Base-by-base conservation (phyloP, 2,797 vertebrate species). In the Mus minutoides region DNA sequence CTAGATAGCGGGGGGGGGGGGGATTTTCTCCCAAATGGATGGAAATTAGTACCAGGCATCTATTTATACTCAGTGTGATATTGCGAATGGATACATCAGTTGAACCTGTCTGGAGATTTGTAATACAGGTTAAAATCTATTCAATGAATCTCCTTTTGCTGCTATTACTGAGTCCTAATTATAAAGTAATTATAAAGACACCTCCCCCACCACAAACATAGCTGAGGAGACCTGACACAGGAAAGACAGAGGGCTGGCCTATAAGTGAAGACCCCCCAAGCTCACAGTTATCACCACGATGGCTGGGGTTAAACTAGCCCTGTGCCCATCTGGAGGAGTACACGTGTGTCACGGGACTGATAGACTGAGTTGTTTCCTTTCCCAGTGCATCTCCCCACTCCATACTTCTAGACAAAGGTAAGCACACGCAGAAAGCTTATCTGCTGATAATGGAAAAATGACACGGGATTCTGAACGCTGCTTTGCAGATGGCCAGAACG, bases 381-480 rank as follows among this genome's bases (percentile, higher is more conserved):
- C 6, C 13, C 75, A 76, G 26, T 16, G 40, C 40, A 14, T 29
- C 60, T 94, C 40, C 85, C 46, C 52, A 29, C 46, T 88, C 54
- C 56, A 29, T 80, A 40, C 92, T 84, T 91, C 92, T 78, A 56
- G 29, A 85, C 62, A 92, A 90, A 91, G 80, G 77, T 31, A 40
- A 93, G 62, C 49, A 78, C 52, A 7, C 22, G n/a, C 83, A 84
- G 84, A 94, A 92, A 96, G 56, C 77, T 82, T 60, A 90, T 60
- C 90, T 69, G 73, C 67, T 14, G 60, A 37, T 86, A 29, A 75
- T 67, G 67, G 43, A 83, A 37, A 34, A 80, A 21, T 26, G 49
- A 76, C 78, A 10, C 2, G 8, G 60, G 54, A 85, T 85, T 77
- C 88, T 29, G 64, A 94, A 49, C 67, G 91, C 67, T 22, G 21